Base-by-base conservation (phyloP, 2,888 invertebrate genomes). In the Thalpophila matura region DNA sequence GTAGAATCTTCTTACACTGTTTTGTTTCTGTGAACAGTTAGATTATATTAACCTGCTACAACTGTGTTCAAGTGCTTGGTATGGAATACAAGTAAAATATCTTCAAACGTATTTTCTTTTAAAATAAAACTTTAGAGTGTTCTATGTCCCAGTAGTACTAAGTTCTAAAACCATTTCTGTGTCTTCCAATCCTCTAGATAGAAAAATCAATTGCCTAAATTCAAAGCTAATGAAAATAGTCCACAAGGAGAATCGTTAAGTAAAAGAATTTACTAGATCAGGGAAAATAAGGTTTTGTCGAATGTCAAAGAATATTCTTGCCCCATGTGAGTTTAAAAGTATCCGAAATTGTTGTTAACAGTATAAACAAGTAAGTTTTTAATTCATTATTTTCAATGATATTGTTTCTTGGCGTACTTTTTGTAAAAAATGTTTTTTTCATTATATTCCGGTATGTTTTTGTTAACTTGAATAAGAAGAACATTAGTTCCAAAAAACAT, bases 81-180 rank as follows among this genome's bases (percentile, higher is more conserved):
- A n/a, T n/a, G n/a, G n/a, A n/a, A n/a, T n/a, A n/a, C n/a, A n/a
- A n/a, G n/a, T n/a, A n/a, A n/a, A n/a, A n/a, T n/a, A n/a, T n/a
- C n/a, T 10, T 14, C 4, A 54, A 18, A 18, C 26, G 4, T 12
- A 24, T 54, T 50, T 9, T 12, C 16, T 9, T 31, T 9, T 2
- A 3, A 24, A 26, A 4, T 5, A n/a, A n/a, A 16, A 56, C 5
- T 26, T 3, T 4, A 20, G 22, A 61, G 3, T 43, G 33, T 61
- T 37, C 18, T 9, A 45, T 27, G 6, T 22, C 33, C 63, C n/a
- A 12, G 14, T 3, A 62, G 27, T 7, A 20, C 6, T 0, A 26
- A 71, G 20, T 63, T 64, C 31, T 35, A 42, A 63, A 63, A 72
- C 42, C 5, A 42, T 72, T 42, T 29, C 42, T 29, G n/a, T 64